phyloP scores from a whole-genome alignment of 2,113 vertebrate species.

The Elachura formosa region DNA sequence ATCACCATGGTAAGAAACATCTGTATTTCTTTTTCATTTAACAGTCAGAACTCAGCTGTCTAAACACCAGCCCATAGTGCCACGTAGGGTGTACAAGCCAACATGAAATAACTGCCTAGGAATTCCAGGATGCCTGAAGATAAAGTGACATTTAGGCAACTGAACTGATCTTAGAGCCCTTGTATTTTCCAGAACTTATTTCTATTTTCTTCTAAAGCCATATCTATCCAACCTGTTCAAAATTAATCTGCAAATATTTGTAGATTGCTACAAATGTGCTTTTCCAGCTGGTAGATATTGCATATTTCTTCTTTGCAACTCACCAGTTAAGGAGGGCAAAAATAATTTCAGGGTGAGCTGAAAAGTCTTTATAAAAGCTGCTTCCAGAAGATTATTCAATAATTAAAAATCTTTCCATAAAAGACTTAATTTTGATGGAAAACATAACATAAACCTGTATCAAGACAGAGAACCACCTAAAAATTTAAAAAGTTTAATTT shows the following conservation, averaged over 20 bases:
- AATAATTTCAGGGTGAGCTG: not conserved
- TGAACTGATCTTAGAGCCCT: not conserved
- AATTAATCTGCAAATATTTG: not conserved
- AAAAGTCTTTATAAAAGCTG: not conserved
- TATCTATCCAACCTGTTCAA: not conserved
- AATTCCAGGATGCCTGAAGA: not conserved
- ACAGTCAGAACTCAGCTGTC: not conserved
- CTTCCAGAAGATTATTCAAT: not conserved
- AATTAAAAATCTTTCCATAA: not conserved
- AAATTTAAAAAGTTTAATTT: not conserved
- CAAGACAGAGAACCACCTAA: not conserved
- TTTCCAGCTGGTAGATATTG: not conserved
- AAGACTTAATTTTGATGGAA: not conserved
- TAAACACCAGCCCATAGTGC: not conserved
- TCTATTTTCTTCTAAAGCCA: not conserved
- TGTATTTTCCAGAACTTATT: not conserved
- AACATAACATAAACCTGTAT: not conserved
- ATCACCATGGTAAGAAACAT: not conserved
- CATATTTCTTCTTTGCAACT: not conserved
- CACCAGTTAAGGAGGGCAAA: not conserved
- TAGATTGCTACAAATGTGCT: not conserved
- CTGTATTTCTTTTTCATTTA: not conserved
- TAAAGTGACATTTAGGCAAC: not conserved
- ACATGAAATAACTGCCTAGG: not conserved
- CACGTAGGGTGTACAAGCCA: not conserved